Evolutionary conservation across 2,888 invertebrate genomes (phyloP).

Genomic region (Standfussiana lucernea): DNA sequence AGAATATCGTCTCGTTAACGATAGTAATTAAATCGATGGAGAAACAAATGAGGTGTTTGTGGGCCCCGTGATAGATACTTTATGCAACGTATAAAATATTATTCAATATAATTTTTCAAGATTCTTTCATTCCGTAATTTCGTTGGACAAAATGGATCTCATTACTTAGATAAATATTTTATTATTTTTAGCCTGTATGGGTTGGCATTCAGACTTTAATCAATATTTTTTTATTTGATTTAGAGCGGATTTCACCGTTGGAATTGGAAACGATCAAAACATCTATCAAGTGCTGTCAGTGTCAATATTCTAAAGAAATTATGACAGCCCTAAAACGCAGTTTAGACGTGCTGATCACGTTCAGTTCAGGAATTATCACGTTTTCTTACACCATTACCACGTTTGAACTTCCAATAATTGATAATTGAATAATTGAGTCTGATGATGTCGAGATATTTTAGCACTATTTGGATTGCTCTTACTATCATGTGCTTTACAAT

Average conservation of each 20-base stretch:
- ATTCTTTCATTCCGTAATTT: neutral
- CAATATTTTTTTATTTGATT: neutral
- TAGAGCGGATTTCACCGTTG: neutral
- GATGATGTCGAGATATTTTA: neutral
- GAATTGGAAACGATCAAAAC: neutral
- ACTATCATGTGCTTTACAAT: neutral
- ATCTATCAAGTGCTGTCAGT: neutral
- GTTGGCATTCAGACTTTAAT: neutral
- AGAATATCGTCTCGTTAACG: constrained; percentile 33
- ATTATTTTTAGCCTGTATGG: neutral
- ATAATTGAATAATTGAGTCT: too few relatives aligned
- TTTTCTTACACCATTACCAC: neutral
- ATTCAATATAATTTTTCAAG: neutral
- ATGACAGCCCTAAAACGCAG: neutral
- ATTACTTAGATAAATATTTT: neutral
- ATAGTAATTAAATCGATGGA: constrained; percentile 10
- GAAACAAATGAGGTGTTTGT: constrained; percentile 50
- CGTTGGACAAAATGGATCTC: neutral
- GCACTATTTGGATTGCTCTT: neutral
- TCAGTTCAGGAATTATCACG: neutral
- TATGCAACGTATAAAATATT: neutral
- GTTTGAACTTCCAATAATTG: neutral
- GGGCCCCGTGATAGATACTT: neutral
- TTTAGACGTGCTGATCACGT: neutral
- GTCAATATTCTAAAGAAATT: neutral